phyloP scores from a whole-genome alignment of 1,140 invertebrate genomes.

The Reticulitermes speratus region DNA sequence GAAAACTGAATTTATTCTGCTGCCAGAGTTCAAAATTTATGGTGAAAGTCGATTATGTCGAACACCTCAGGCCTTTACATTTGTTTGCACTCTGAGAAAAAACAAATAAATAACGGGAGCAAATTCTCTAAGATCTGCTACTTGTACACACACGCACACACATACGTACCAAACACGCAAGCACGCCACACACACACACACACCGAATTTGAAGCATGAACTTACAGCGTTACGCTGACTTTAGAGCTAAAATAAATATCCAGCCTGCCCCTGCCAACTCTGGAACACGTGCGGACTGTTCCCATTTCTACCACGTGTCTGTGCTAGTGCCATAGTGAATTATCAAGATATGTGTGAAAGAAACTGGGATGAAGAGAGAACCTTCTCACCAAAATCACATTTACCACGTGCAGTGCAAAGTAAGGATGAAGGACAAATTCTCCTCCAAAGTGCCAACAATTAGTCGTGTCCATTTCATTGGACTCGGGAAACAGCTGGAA shows the following conservation, averaged over 20 bases:
- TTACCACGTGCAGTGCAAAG: conserved; percentile 14
- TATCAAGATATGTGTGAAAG: neutral
- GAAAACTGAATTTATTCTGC: neutral
- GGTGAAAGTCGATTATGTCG: neutral
- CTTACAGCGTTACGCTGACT: neutral
- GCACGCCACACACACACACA: neutral
- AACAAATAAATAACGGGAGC: neutral
- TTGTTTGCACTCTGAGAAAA: neutral
- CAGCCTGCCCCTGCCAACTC: neutral
- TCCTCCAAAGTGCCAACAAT: neutral
- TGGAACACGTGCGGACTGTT: neutral
- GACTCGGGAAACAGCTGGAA: neutral
- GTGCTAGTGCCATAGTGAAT: neutral
- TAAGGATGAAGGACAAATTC: neutral
- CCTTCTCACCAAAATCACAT: conserved; percentile 1
- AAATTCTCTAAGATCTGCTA: neutral
- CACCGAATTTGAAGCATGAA: neutral
- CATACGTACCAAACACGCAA: too few species aligned
- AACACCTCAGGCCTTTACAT: neutral
- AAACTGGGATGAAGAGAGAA: neutral
- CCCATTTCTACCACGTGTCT: neutral
- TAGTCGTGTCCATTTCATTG: neutral
- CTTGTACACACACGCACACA: too few species aligned
- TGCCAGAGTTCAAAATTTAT: neutral
- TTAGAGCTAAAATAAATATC: neutral